Evolutionary conservation across 2,113 vertebrate genomes (phyloP), one percentile per base, ranked within the genome.

Genomic region (Coptodon rendalli): DNA sequence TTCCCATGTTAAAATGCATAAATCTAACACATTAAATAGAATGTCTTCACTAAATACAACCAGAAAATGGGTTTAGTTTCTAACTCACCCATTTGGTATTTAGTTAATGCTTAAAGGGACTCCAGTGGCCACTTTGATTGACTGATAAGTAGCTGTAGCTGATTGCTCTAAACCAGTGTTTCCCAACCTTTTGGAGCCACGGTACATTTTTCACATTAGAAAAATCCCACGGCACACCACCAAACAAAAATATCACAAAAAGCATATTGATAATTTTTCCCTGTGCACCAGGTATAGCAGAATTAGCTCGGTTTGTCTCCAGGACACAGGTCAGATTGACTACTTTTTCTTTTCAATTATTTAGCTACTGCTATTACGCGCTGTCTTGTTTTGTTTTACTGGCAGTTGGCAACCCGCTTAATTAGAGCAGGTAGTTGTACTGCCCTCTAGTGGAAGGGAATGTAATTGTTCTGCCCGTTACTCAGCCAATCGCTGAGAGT

Each of bases 91-190:
- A 43, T 6, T 40, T 71, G 22, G 63, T n/a, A 4, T 71, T 71
- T 71, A 71, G 66, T 71, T 43, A 9, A 71, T 22, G n/a, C 19
- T 40, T 71, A 43, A 71, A 71, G n/a, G 14, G n/a, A 73, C 13
- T 24, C 38, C 38, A 45, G 68, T 27, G 8, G 22, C 13, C 38
- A 45, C 38, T 73, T 73, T 45, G n/a, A 71, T 9, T 43, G 38
- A 73, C 13, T 66, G 27, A 31, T 31, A 17, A 9, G 29, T 38
- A 73, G 38, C 22, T 73, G 22, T 27, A 73, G 38, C 68, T 24
- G 13, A 45, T 17, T 0, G 66, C 0, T 73, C 13, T 66, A 36
- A 66, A n/a, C 19, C 34, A 36, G 31, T 0, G 9, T 63, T 63
- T 63, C 3, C 1, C 0, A 63, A 0, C 17, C 31, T 36, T 36